Base-by-base conservation (phyloP, 2,888 invertebrate genomes). In the Aphelenchoides bicaudatus region DNA sequence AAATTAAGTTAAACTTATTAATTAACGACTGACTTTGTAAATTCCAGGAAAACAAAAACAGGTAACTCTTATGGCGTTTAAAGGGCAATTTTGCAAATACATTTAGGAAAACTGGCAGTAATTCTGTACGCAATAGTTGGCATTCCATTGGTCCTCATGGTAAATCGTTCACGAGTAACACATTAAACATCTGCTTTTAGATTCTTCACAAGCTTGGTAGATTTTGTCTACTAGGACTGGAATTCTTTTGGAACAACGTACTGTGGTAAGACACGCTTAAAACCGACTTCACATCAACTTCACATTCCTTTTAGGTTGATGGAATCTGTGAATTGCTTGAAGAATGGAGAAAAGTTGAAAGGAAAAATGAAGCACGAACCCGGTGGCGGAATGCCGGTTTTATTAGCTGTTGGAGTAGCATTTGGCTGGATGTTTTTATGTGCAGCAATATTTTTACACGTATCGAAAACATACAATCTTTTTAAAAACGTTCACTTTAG, bases 381-480 rank as follows among this genome's bases (percentile, higher is more conserved):
- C 59, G 2, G n/a, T n/a, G 56, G 61, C 1, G 71, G 72, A 39
- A 74, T 76, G 74, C 76, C 76, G 1, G 63, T 76, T 0, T 61
- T 73, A 52, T 48, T 76, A 53, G 75, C 74, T n/a, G 67, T 75
- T 28, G 72, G 70, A 31, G 62, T 65, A 1, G 56, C 59, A 5
- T 63, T 72, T 38, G 74, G 75, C 19, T 77, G 75, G 75, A 77
- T 77, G 75, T 77, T 78, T 51, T 59, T 77, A n/a, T 78, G 78
- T 55, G 76, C 78, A 19, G 76, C 72, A 13, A 75, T 78, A 10
- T 78, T 77, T 54, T 65, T 74, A 39, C 59, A 63, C 50, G 76
- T 78, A 49, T 77, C 78, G 50, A n/a, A n/a, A n/a, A n/a, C n/a
- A n/a, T n/a, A n/a, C n/a, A n/a, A n/a, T n/a, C n/a, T n/a, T n/a